Evolutionary conservation across 2,888 invertebrate genomes (phyloP).

Genomic region (Chesias legatella): DNA sequence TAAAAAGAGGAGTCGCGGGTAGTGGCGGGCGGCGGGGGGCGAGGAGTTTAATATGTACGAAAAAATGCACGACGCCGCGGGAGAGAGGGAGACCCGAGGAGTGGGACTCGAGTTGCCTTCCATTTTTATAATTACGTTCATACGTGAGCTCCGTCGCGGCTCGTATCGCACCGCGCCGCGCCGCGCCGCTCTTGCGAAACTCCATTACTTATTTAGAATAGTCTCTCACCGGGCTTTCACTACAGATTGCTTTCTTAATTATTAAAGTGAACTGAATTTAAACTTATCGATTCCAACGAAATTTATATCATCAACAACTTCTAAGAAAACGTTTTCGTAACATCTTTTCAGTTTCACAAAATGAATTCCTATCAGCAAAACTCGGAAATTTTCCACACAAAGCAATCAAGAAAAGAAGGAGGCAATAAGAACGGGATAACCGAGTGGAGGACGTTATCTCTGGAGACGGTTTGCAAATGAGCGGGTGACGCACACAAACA

Average conservation of each 20-base stretch:
- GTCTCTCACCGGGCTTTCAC: slow-evolving; percentile 46
- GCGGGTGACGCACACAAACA: slow-evolving; percentile 63
- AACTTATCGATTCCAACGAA: slow-evolving; percentile 7
- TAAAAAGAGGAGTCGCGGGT: slow-evolving; percentile 79
- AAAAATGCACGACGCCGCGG: slow-evolving; percentile 78
- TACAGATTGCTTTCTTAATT: slow-evolving; percentile 54
- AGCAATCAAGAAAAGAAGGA: slow-evolving; percentile 76
- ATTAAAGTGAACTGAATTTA: slow-evolving; percentile 43
- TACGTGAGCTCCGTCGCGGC: slow-evolving; percentile 80
- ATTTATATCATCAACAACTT: slow-evolving; percentile 8
- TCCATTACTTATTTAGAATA: slow-evolving; percentile 66
- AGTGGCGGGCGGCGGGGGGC: slow-evolving; percentile 55
- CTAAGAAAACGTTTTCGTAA: slow-evolving; percentile 17
- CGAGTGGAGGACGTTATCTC: slow-evolving; percentile 78
- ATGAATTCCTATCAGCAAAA: slow-evolving; percentile 69
- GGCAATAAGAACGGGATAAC: slow-evolving; percentile 78
- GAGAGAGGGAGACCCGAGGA: slow-evolving; percentile 70
- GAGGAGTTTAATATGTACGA: slow-evolving; percentile 79
- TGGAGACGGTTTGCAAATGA: slow-evolving; percentile 80
- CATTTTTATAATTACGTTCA: slow-evolving; percentile 81
- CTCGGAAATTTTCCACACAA: slow-evolving; percentile 72
- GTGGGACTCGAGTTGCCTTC: slow-evolving; percentile 71
- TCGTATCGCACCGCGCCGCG: slow-evolving; percentile 39
- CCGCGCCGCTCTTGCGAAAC: slow-evolving; percentile 31
- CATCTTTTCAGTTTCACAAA: slow-evolving; percentile 64